Base-by-base conservation (phyloP, 1,140 invertebrate species). In the Linepithema humile region DNA sequence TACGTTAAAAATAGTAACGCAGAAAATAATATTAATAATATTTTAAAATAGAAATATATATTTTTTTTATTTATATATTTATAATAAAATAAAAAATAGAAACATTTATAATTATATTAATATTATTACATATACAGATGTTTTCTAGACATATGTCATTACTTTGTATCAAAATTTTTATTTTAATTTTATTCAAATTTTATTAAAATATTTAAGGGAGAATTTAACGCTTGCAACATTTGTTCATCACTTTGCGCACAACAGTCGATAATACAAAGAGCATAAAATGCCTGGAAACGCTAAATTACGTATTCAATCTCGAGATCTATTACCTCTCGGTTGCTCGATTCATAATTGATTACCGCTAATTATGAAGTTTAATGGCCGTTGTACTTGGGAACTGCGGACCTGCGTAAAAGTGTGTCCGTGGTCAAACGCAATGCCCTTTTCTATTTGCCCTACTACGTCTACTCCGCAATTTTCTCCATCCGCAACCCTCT, bases 331-430 rank as follows among this genome's bases (percentile, higher is more conserved):
- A 10, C 40, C 29, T 26, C 45, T 32, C 15, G 23, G 3, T 69
- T 10, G 70, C 10, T 26, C 38, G 32, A 50, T 9, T n/a, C 45
- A 23, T 70, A 80, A 80, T 43, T 70, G 35, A 80, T 80, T 48
- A 57, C 23, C 48, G 17, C 75, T 80, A 80, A 80, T 69, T 80
- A 70, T 69, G 32, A 40, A 80, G 75, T 80, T 80, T 70, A 70
- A 80, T 43, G 17, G 5, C 23, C n/a, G 48, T 38, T 40, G 35
- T 40, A 70, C 35, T 55, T 35, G 12, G 35, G 43, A 69, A 40
- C 50, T 69, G 1, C 45, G 60, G 65, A 10, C 50, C 29, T 57
- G 65, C 48, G 17, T 80, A 80, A 80, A 80, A 80, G 15, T 40
- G 35, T 12, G 5, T 40, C 17, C 38, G 23, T 12, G 23, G 23